Base-by-base conservation (phyloP, 2,113 vertebrate genomes). In the Phaethornis superciliosus region DNA sequence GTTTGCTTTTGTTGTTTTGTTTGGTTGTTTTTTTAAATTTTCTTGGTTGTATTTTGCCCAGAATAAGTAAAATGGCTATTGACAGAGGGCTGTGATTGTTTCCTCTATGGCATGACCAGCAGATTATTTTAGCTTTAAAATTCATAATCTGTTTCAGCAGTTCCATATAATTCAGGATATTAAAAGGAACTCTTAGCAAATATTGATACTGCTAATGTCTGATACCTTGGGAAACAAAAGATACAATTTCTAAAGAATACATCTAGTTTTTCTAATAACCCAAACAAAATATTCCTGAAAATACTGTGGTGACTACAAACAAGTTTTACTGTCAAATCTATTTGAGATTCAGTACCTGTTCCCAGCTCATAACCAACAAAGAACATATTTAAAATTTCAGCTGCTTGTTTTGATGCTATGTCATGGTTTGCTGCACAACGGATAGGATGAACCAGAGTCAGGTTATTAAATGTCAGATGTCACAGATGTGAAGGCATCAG, bases 381-480 rank as follows among this genome's bases (percentile, higher is more conserved):
- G 46, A 70, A 78, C 1, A 0, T 23, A 63, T 77, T 90, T 87
- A 85, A 86, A 92, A 92, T 85, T 96, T 94, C 71, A 91, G 18
- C 15, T 88, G 58, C 46, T 69, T 70, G 47, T 78, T 95, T 88
- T 86, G 75, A 82, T 72, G 14, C 23, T 93, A 33, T 83, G 83
- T 56, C 67, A 95, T 76, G 51, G 65, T 93, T 96, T 92, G 77
- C 54, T 96, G 54, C 37, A 75, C 56, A 71, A 91, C 92, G 91
- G 55, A 95, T 90, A 86, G 51, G 32, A 89, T 88, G 32, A 91
- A 62, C 44, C 72, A 52, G 54, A 81, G 26, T 74, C 59, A 37
- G 46, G 64, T 92, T 96, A 93, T 94, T 96, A 95, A 94, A 70
- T 93, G 52, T 65, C 65, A 54, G 64, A 86, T 89, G 85, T 82